Base-by-base conservation (phyloP, 2,888 invertebrate species). In the Drosophila barbarae region DNA sequence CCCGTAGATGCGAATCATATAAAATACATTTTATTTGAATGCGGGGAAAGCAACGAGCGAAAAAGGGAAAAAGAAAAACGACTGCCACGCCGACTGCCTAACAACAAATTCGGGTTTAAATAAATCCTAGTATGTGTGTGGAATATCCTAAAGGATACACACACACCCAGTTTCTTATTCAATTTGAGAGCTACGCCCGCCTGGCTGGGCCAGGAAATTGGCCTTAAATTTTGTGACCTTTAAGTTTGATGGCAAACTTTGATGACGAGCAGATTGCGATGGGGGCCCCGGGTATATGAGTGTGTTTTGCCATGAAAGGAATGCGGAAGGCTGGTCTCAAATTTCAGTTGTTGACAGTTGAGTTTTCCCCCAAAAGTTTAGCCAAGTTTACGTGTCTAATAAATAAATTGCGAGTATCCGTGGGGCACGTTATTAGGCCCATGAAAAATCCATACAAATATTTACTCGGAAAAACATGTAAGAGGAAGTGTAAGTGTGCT, bases 221-320 rank as follows among this genome's bases (percentile, higher is more conserved):
- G 69, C 58, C 78, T 81, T 75, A 73, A 84, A 84, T 69, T 84
- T 84, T 69, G 71, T 61, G 82, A 75, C 78, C 78, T 78, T 78
- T 72, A 75, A 77, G 67, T 77, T 61, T 47, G 51, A 44, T 35
- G 52, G 49, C 35, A 26, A 44, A 42, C 47, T 56, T 61, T 18
- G 42, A 39, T 28, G 66, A 34, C 28, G 30, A 28, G 56, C 35
- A 42, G 42, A 42, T 42, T 23, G 15, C 7, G 38, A 30, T 52
- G 18, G 10, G 13, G 42, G 54, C 12, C 10, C 9, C 46, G 30
- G 13, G 44, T 15, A 26, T 26, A 7, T 26, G 9, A 13, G 36
- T 38, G 18, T 34, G n/a, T 26, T 13, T 21, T n/a, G 32, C 34
- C n/a, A 21, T n/a, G 18, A n/a, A 56, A 32, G 21, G n/a, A 21